Evolutionary conservation across 2,888 invertebrate genomes (phyloP), one percentile per base, ranked within the genome.

Genomic region (Cephus nigrinus): DNA sequence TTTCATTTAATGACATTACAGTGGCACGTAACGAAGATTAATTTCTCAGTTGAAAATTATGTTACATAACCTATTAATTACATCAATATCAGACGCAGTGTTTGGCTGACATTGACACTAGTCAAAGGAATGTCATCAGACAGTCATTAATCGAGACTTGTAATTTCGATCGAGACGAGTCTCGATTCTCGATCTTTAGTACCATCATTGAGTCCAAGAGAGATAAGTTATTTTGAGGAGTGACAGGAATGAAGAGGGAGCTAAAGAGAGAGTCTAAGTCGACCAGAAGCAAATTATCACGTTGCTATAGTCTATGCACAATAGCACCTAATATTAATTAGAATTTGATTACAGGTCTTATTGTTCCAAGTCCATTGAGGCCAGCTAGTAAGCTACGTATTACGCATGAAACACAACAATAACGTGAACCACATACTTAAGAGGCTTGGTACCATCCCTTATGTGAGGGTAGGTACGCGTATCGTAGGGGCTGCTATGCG

Each of bases 251-350:
- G 55, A 36, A 72, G 68, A 40, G 40, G 40, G 15, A 40, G 40
- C 40, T 40, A 40, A 40, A 40, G 40, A 15, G 40, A 40, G 40
- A 40, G 4, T 40, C 12, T 15, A 40, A 40, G 15, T 40, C 40
- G 40, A 15, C 40, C 5, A 71, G 36, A 32, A 69, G 74, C 76
- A 69, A 79, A 77, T 77, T 68, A 75, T 69, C 69, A 69, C 68
- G 69, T 79, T 71, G 68, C 33, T 35, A 35, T n/a, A 68, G 72
- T 73, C 32, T 76, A 68, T 78, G n/a, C 68, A 84, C 84, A 84
- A 84, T 83, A 75, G 76, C 31, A 72, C 73, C 82, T 84, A 82
- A 84, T 82, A 82, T 79, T 83, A 82, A 84, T 82, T 84, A 81
- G 79, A 82, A 79, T 74, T 76, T 84, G 74, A 84, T 83, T 73